Conservation (phyloP, 2,888 invertebrate species). For the Drosophila bunnanda region DNA sequence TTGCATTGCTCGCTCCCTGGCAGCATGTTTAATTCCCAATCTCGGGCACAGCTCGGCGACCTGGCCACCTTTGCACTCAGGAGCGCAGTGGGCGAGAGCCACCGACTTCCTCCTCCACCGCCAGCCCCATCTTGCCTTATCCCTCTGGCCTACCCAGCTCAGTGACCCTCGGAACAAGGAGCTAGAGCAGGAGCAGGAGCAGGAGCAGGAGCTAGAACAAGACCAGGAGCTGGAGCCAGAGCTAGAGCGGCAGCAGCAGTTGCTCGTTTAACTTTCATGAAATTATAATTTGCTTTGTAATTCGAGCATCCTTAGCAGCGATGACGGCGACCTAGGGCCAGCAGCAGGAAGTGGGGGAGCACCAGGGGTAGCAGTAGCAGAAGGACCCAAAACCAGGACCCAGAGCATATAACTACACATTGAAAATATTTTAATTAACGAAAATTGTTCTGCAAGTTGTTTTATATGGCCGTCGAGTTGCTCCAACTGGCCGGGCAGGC, state of each 20-base stretch:
- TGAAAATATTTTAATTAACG: conserved; percentile 83
- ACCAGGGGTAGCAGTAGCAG: conserved; percentile 8
- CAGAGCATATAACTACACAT: conserved; percentile 71
- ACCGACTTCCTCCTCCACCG: background rate
- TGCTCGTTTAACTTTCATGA: conserved; percentile 83
- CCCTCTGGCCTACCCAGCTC: conserved; percentile 39
- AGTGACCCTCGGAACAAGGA: conserved; percentile 54
- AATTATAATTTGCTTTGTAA: conserved; percentile 83
- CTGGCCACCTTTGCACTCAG: conserved; percentile 77
- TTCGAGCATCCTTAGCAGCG: conserved; percentile 74
- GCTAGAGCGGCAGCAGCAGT: conserved; percentile 56
- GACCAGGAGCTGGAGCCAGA: conserved; percentile 41
- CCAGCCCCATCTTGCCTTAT: conserved; percentile 2
- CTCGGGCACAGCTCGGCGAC: conserved; percentile 75
- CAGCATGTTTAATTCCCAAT: conserved; percentile 80
- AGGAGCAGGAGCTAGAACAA: conserved; percentile 27
- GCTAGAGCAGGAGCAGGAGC: conserved; percentile 26
- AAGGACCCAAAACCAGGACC: conserved; percentile 18
- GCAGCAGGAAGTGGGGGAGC: conserved; percentile 17
- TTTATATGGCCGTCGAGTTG: conserved; percentile 55
- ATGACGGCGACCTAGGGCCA: conserved; percentile 41
- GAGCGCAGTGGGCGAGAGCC: conserved; percentile 61
- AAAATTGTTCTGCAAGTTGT: conserved; percentile 78
- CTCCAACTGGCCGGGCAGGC: conserved; percentile 35
- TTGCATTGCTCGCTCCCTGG: conserved; percentile 45